These are phyloP conservation scores for Drosophila orena DNA, from an alignment of 1,140 invertebrate species.

Conservation along the genomic window DNA sequence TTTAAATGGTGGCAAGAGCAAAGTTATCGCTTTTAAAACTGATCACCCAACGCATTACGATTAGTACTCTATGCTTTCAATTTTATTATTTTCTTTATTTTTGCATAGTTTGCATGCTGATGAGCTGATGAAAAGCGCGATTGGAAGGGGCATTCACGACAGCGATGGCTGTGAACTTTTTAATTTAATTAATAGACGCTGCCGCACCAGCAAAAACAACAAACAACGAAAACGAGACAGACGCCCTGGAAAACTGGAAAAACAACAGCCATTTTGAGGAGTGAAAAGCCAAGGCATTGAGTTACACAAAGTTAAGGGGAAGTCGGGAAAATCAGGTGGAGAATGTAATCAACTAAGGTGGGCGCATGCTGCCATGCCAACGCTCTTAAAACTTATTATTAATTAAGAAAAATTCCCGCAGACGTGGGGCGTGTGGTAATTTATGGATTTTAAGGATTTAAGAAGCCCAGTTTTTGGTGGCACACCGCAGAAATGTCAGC, in stretches of 20 bases:
- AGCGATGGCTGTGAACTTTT: conserved; percentile 67
- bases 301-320: conserved; percentile 67
- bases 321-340: neutral
- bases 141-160: conserved; percentile 17
- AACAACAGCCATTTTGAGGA: conserved; percentile 17
- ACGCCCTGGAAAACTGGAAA: conserved; percentile 23
- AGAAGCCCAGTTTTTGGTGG: conserved; percentile 20
- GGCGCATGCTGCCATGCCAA: conserved; percentile 32
- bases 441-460: conserved; percentile 55
- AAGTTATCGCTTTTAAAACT: neutral
- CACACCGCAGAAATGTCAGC: conserved; percentile 21
- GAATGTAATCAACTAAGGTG: conserved; percentile 38
- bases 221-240: conserved; percentile 34
- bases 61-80: conserved; percentile 51
- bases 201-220: conserved; percentile 37
- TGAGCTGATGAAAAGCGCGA: conserved; percentile 33
- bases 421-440: conserved; percentile 32
- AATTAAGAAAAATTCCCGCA: conserved; percentile 69
- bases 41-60: conserved; percentile 2
- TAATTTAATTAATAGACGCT: conserved; percentile 78
- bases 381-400: conserved; percentile 76
- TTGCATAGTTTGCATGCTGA: conserved; percentile 57
- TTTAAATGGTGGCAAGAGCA: neutral
- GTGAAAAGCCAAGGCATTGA: conserved; percentile 56
- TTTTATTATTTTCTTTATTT: conserved; percentile 24